Evolutionary conservation across 1,140 invertebrate genomes (phyloP).

Genomic region (Chymomyza costata): DNA sequence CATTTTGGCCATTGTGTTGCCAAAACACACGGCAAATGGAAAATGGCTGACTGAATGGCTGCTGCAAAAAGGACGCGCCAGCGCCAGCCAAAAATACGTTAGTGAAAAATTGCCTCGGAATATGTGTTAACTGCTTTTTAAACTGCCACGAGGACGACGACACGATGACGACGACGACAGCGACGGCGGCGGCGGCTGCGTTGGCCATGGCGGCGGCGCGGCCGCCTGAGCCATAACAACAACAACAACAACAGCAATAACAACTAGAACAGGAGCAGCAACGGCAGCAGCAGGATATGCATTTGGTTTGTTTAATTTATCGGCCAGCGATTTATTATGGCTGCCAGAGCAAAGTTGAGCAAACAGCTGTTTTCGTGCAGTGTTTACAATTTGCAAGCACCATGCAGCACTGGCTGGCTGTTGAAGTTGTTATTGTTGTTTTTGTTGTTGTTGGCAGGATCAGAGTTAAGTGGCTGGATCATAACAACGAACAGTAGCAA

Average conservation of each 20-base stretch:
- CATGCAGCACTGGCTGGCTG: background rate
- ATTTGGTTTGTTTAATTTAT: slow-evolving; percentile 56
- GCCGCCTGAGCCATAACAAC: background rate
- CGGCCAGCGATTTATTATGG: slow-evolving; percentile 52
- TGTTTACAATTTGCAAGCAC: too few species aligned
- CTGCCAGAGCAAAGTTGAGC: slow-evolving; percentile 26
- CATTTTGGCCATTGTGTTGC: slow-evolving; percentile 5
- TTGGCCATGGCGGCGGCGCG: slow-evolving; percentile 13
- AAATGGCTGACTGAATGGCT: slow-evolving; percentile 24
- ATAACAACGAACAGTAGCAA: slow-evolving; percentile 21
- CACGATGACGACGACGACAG: slow-evolving; percentile 41
- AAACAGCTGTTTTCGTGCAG: slow-evolving; percentile 47
- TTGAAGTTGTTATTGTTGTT: slow-evolving; percentile 25
- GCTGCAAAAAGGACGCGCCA: slow-evolving; percentile 43
- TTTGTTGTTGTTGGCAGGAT: slow-evolving; percentile 47
- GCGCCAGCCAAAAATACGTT: slow-evolving; percentile 56
- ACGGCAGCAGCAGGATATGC: slow-evolving; percentile 46
- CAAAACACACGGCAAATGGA: slow-evolving; percentile 16
- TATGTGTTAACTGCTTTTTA: slow-evolving; percentile 75
- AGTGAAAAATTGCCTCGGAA: slow-evolving; percentile 73
- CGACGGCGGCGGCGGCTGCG: slow-evolving; percentile 21
- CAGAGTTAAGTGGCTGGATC: slow-evolving; percentile 64
- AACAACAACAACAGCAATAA: slow-evolving; percentile 15
- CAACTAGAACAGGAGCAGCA: slow-evolving; percentile 23
- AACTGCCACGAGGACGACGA: slow-evolving; percentile 73